Conservation (phyloP, 2,888 invertebrate species). For the Unio pictorum region DNA sequence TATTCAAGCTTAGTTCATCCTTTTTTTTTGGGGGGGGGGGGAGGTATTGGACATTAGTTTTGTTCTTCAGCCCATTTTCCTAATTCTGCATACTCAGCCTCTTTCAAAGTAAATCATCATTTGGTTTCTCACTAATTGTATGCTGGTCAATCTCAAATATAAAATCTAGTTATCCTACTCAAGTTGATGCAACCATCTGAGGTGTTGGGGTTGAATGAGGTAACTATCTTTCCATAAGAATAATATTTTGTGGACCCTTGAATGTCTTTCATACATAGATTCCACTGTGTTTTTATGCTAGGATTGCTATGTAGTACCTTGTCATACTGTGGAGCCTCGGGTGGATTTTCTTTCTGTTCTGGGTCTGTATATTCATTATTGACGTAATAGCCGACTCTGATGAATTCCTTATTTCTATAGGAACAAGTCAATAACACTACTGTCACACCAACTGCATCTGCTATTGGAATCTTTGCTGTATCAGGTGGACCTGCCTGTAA, state of each 20-base stretch:
- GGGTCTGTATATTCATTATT: slow-evolving; percentile 97
- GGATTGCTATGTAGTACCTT: slow-evolving; percentile 77
- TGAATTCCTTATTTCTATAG: slow-evolving; percentile 91
- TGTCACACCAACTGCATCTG: slow-evolving; percentile 98
- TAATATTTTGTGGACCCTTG: not conserved
- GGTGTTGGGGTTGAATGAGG: too few species aligned
- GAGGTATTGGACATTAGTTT: too few species aligned
- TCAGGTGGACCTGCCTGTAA: slow-evolving; percentile 95
- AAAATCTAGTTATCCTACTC: too few species aligned
- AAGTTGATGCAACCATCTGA: too few species aligned
- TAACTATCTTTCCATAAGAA: not conserved
- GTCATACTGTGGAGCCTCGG: slow-evolving; percentile 91
- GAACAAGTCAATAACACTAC: slow-evolving; percentile 96
- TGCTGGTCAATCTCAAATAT: too few species aligned
- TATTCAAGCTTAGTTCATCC: too few species aligned
- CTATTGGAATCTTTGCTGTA: slow-evolving; percentile 92
- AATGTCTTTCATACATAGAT: too few species aligned
- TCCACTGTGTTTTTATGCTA: not conserved
- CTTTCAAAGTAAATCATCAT: too few species aligned
- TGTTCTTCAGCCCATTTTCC: too few species aligned
- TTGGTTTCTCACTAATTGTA: too few species aligned
- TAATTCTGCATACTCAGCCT: too few species aligned
- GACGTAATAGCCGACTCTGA: slow-evolving; percentile 98
- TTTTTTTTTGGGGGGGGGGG: too few species aligned
- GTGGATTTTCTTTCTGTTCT: slow-evolving; percentile 94